Evolutionary conservation across 2,113 vertebrate genomes (phyloP).

Genomic region (Microtus oregoni): DNA sequence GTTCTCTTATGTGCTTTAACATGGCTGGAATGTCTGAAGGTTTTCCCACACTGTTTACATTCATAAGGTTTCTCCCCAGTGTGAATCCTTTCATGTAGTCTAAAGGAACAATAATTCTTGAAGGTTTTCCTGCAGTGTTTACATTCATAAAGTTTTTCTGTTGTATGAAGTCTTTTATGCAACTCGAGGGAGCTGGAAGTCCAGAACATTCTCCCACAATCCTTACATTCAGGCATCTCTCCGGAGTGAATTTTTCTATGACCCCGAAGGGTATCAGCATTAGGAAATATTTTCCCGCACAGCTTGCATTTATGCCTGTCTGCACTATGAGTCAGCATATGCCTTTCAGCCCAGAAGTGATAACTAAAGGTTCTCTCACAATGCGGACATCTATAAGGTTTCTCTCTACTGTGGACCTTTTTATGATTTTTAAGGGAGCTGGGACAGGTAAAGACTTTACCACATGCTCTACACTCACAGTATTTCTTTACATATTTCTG

Average conservation of each 20-base stretch:
- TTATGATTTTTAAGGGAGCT: neutral
- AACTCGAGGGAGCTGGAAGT: neutral
- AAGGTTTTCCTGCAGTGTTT: neutral
- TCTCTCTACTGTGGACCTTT: neutral
- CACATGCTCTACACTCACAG: neutral
- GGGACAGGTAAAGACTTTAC: neutral
- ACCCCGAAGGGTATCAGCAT: neutral
- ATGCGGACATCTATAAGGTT: neutral
- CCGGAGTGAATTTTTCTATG: neutral
- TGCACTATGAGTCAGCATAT: neutral
- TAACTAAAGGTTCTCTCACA: neutral
- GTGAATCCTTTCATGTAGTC: neutral
- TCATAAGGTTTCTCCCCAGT: constrained; percentile 5
- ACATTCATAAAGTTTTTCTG: constrained; percentile 8
- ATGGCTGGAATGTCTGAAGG: neutral
- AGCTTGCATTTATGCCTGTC: neutral
- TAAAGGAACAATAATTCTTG: neutral
- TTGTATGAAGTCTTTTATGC: neutral
- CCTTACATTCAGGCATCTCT: neutral
- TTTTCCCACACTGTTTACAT: neutral
- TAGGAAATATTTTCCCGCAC: neutral
- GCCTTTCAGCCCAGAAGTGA: neutral
- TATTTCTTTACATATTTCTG: neutral
- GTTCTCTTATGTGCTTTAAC: neutral
- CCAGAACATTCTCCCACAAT: neutral